These are phyloP conservation scores for Portevinia maculata DNA, from an alignment of 2,888 invertebrate genomes.

Conservation along the genomic window DNA sequence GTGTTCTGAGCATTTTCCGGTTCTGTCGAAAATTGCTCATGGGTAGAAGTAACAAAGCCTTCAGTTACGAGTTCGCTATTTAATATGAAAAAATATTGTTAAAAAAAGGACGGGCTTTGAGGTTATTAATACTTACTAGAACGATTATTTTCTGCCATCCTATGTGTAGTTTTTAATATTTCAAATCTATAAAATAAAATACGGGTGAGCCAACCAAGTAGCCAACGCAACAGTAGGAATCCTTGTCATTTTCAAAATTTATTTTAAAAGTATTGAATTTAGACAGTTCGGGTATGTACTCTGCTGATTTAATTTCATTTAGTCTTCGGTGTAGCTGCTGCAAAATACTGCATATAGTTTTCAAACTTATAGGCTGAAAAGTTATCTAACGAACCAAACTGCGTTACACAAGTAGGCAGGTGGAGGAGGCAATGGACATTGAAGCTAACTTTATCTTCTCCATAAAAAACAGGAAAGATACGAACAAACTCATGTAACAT, in stretches of 20 bases:
- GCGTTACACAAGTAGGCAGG: slow-evolving; percentile 1
- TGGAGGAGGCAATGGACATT: slow-evolving; percentile 2
- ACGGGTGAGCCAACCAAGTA: neutral
- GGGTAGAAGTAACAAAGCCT: no score
- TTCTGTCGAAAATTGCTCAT: no score
- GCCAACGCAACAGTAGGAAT: neutral
- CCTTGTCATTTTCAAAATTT: neutral
- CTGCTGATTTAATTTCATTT: neutral
- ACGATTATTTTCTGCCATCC: neutral
- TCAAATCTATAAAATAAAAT: neutral
- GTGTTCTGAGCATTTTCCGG: no score
- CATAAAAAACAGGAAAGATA: neutral
- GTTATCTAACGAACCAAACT: neutral
- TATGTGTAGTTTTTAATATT: neutral
- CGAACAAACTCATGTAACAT: neutral
- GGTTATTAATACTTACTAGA: no score
- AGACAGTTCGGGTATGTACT: neutral
- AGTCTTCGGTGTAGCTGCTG: neutral
- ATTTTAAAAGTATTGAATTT: no score
- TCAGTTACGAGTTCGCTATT: no score
- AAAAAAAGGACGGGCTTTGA: no score
- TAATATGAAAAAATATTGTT: no score
- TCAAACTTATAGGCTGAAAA: neutral
- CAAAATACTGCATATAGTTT: neutral
- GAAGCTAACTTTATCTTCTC: slow-evolving; percentile 4